Evolutionary conservation across 2,888 invertebrate genomes (phyloP).

Genomic region (Macaria notata): DNA sequence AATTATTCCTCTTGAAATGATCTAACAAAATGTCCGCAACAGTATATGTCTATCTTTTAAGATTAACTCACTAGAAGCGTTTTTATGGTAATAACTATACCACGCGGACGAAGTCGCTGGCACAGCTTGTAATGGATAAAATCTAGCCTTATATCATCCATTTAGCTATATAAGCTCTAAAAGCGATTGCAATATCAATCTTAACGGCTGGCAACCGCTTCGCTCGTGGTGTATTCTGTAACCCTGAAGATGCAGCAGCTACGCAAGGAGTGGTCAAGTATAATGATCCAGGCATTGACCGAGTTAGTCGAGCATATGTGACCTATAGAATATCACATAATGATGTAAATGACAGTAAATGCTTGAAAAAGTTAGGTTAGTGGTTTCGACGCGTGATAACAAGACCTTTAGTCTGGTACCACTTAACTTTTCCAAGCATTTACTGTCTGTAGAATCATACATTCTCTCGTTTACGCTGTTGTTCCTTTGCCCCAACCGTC

Average conservation of each 20-base stretch:
- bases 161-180: conserved; percentile 61
- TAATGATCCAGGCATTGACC: conserved; percentile 61
- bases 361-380: too few species aligned
- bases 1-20: too few species aligned
- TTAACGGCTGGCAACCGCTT: conserved; percentile 53
- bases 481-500: conserved; percentile 78
- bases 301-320: conserved; percentile 84
- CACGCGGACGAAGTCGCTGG: too few species aligned
- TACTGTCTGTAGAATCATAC: conserved; percentile 79
- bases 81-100: too few species aligned
- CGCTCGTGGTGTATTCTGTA: conserved; percentile 52
- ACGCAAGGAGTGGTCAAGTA: conserved; percentile 58
- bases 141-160: conserved; percentile 63
- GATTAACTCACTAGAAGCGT: too few species aligned
- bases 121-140: too few species aligned
- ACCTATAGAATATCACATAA: conserved; percentile 87
- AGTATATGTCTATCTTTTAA: too few species aligned
- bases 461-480: conserved; percentile 85
- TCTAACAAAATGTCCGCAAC: too few species aligned
- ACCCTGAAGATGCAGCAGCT: conserved; percentile 61
- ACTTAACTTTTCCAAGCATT: conserved; percentile 73
- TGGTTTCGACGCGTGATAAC: too few species aligned
- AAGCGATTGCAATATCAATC: conserved; percentile 48
- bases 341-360: too few species aligned
- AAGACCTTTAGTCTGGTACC: conserved; percentile 69